Conservation (phyloP, 2,888 invertebrate species). For the Spatulosminthurus flaviceps region DNA sequence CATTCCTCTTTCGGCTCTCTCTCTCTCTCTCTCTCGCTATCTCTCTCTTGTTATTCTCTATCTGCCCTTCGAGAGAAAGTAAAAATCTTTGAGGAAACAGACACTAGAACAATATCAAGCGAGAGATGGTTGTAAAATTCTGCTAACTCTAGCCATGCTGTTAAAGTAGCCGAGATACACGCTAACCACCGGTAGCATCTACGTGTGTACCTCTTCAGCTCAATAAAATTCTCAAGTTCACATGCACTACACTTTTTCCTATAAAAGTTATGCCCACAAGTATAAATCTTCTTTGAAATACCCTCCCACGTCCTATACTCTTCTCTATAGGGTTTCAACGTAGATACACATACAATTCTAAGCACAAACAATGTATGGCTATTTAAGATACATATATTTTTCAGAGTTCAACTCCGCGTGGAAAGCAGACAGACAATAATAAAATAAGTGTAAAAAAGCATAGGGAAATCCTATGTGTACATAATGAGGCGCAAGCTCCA, state of each 20-base stretch:
- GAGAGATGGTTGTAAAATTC: neutral
- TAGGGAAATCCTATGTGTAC: slow-evolving; percentile 9
- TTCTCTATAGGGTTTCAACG: too few relatives aligned
- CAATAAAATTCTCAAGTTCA: too few relatives aligned
- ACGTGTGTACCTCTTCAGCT: too few relatives aligned
- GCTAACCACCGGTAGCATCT: too few relatives aligned
- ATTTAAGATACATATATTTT: neutral
- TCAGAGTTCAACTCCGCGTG: neutral
- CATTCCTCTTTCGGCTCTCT: neutral
- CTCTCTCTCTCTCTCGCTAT: neutral
- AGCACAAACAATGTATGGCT: too few relatives aligned
- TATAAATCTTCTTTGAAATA: too few relatives aligned
- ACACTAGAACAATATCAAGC: slow-evolving; percentile 24
- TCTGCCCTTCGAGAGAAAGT: neutral
- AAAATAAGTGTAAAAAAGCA: slow-evolving; percentile 18
- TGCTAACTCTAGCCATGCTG: neutral
- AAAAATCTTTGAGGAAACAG: neutral
- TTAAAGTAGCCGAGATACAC: too few relatives aligned
- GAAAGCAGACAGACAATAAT: neutral
- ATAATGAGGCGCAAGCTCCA: slow-evolving; percentile 18
- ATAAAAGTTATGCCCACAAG: too few relatives aligned
- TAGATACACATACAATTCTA: too few relatives aligned
- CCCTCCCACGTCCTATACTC: too few relatives aligned
- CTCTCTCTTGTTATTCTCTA: slow-evolving; percentile 13
- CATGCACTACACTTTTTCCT: too few relatives aligned